Percentiles rank a stretch among this genome's conserved stretches.
Evolutionary conservation across 2,113 vertebrate species (phyloP).

Genomic region (Ornithorhynchus anatinus): DNA sequence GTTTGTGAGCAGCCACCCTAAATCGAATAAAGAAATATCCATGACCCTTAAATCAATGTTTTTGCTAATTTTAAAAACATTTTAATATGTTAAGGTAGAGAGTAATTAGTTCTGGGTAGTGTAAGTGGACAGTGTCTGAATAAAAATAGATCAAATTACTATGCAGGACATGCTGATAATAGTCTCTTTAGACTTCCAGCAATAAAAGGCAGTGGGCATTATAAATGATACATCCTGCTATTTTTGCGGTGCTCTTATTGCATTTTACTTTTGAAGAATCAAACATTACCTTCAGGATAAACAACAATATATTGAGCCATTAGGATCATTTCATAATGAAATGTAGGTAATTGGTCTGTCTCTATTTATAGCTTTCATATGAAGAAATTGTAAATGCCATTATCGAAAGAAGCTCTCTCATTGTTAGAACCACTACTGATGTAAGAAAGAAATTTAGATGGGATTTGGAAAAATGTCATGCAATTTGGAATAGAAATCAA

Average conservation of each 20-base stretch:
- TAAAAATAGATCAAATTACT: no score
- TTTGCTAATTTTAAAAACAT: no score
- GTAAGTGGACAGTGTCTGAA: no score
- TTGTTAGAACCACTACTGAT: conserved; percentile 34
- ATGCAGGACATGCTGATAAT: no score
- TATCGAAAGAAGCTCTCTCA: conserved; percentile 1
- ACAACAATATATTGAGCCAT: background rate
- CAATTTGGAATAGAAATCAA: conserved; percentile 12
- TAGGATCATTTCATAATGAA: conserved; percentile 3
- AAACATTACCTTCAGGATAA: conserved; percentile 21
- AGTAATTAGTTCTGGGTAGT: no score
- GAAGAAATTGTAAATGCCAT: conserved; percentile 37
- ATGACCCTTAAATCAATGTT: no score
- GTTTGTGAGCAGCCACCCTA: no score
- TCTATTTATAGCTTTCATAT: background rate
- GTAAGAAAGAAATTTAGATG: conserved; percentile 24
- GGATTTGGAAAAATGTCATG: conserved; percentile 49
- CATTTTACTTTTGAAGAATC: conserved; percentile 1
- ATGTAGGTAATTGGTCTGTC: background rate
- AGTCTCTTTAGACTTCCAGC: no score
- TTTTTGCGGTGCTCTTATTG: background rate
- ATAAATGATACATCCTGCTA: no score
- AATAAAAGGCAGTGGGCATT: no score
- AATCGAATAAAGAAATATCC: no score
- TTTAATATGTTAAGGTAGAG: no score